phyloP scores from a whole-genome alignment of 92 coral and sea anemone species.

The Isaurus tuberculatus region DNA sequence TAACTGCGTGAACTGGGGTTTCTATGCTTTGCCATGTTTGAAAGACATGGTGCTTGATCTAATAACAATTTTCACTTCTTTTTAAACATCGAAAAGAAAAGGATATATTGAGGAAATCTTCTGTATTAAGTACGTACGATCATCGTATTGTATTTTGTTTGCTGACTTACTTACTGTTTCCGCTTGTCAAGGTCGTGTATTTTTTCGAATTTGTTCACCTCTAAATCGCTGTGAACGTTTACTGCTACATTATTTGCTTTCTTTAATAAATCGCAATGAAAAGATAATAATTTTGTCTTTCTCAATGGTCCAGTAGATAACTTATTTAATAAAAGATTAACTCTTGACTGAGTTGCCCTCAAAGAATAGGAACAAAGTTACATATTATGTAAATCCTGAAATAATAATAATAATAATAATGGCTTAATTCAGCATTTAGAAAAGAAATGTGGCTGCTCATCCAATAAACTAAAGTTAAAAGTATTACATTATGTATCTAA shows the following conservation, averaged over 20 bases:
- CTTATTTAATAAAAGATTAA: slow-evolving; percentile 18
- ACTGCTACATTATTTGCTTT: slow-evolving; percentile 3
- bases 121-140: not conserved
- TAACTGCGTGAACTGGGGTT: slow-evolving; percentile 1
- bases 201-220: slow-evolving; percentile 8
- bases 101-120: not conserved
- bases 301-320: slow-evolving; percentile 20
- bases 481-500: not conserved
- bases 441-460: slow-evolving; percentile 3
- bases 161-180: too few species aligned
- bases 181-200: slow-evolving; percentile 4
- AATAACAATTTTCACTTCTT: not conserved
- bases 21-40: slow-evolving; percentile 1
- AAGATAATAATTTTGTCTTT: not conserved
- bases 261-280: slow-evolving; percentile 9
- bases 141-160: not conserved
- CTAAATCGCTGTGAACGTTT: slow-evolving; percentile 15
- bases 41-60: slow-evolving; percentile 1
- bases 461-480: slow-evolving; percentile 4
- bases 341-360: slow-evolving; percentile 20
- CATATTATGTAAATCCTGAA: slow-evolving; percentile 13
- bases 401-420: slow-evolving; percentile 4
- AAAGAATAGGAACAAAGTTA: slow-evolving; percentile 17
- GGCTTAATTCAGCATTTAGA: slow-evolving; percentile 4
- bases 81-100: not conserved